These are phyloP conservation scores for Chromoteleia sp. DNA, from an alignment of 2,888 invertebrate species.

Conservation along the genomic window DNA sequence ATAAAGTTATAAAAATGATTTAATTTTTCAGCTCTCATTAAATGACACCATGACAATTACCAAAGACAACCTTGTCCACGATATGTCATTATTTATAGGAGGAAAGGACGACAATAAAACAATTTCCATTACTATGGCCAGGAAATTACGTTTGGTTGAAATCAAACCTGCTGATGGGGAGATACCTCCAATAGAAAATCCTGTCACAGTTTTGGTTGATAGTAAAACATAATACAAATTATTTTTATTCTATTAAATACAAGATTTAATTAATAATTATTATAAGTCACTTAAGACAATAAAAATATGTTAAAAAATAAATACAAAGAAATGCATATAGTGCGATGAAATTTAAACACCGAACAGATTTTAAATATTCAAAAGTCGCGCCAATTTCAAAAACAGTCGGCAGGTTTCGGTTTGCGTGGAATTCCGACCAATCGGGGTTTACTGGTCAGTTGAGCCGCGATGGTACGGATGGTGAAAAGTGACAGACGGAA, in stretches of 20 bases:
- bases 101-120: background rate
- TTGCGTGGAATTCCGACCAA: conserved; percentile 12
- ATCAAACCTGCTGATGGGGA: conserved; percentile 3
- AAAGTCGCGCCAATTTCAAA: conserved; percentile 9
- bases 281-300: too few species aligned
- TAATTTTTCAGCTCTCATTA: background rate
- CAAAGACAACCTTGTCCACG: background rate
- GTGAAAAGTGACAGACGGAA: conserved; percentile 35
- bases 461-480: conserved; percentile 50
- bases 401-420: background rate
- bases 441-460: conserved; percentile 22
- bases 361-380: background rate
- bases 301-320: too few species aligned
- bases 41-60: background rate
- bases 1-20: too few species aligned
- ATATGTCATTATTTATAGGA: background rate
- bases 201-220: background rate
- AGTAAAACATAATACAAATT: too few species aligned
- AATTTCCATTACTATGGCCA: background rate
- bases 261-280: too few species aligned
- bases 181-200: conserved; percentile 11
- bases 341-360: too few species aligned
- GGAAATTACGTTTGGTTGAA: background rate
- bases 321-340: too few species aligned
- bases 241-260: too few species aligned